Conservation (phyloP, 2,888 invertebrate species). For the Chymomyza amoena region DNA sequence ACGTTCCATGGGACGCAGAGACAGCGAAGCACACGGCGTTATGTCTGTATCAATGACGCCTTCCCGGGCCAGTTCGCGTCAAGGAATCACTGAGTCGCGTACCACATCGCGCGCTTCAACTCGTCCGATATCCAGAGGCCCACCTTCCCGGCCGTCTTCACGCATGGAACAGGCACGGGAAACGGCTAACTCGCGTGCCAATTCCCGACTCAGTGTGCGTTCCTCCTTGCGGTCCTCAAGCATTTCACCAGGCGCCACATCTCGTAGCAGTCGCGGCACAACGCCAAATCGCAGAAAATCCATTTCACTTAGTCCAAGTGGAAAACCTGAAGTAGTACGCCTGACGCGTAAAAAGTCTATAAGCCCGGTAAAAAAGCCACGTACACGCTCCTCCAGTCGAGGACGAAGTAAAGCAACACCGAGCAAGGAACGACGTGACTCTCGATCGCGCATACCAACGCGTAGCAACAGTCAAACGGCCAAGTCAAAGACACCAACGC, state of each 20-base stretch:
- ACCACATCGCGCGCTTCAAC: conserved; percentile 60
- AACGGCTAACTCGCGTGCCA: conserved; percentile 55
- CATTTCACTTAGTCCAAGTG: conserved; percentile 66
- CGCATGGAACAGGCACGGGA: conserved; percentile 68
- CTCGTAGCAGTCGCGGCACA: conserved; percentile 54
- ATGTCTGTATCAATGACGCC: conserved; percentile 37
- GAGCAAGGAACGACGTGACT: conserved; percentile 35
- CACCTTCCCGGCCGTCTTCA: conserved; percentile 55
- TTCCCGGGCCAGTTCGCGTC: conserved; percentile 50
- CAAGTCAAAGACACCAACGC: conserved; percentile 40
- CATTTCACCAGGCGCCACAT: conserved; percentile 52
- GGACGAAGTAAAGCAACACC: conserved; percentile 27
- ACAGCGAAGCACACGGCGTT: conserved; percentile 9
- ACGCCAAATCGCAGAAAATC: conserved; percentile 66
- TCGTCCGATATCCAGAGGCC: conserved; percentile 62
- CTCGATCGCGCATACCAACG: conserved; percentile 72
- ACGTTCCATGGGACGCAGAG: conserved; percentile 43
- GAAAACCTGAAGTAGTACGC: conserved; percentile 17
- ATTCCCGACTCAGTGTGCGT: conserved; percentile 64
- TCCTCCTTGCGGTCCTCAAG: conserved; percentile 59
- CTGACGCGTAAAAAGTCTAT: conserved; percentile 58
- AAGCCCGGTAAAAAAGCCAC: conserved; percentile 56
- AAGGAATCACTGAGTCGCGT: conserved; percentile 42
- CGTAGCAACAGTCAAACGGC: conserved; percentile 35
- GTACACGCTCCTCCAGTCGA: conserved; percentile 18